Evolutionary conservation across 64 coral and sea anemone genomes (phyloP).

Genomic region (Cladopsammia gracilis): DNA sequence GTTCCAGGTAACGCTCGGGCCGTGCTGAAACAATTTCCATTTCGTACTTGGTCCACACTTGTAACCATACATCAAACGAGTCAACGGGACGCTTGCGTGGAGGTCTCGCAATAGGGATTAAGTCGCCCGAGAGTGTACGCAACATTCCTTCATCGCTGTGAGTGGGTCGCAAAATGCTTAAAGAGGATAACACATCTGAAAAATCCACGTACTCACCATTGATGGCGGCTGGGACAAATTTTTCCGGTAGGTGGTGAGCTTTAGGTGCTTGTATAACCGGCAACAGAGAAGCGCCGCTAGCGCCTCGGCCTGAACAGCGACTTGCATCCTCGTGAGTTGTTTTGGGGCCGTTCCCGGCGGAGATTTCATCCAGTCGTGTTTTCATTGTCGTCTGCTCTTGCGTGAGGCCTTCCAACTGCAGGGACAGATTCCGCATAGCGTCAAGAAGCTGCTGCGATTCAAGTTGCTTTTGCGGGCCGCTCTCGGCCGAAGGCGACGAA

Average conservation of each 20-base stretch:
- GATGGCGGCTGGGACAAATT: not conserved
- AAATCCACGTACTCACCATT: slow-evolving; percentile 28
- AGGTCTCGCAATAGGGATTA: slow-evolving; percentile 40
- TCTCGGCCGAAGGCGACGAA: no score
- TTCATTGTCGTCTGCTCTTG: not conserved
- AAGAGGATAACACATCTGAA: not conserved
- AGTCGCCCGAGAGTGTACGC: slow-evolving; percentile 17
- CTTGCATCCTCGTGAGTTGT: slow-evolving; percentile 7
- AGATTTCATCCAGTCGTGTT: not conserved
- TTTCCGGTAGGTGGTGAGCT: slow-evolving; percentile 5
- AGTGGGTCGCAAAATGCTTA: slow-evolving; percentile 11
- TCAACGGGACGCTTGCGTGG: slow-evolving; percentile 33
- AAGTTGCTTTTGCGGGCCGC: no score
- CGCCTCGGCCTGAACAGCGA: not conserved
- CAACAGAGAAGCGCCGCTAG: not conserved
- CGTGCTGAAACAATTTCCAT: slow-evolving; percentile 10
- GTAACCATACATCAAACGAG: no score
- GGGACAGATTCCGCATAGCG: no score
- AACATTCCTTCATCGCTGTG: slow-evolving; percentile 9
- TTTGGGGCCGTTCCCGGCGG: slow-evolving; percentile 9
- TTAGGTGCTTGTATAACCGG: not conserved
- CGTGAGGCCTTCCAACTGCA: no score
- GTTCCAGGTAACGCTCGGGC: slow-evolving; percentile 45
- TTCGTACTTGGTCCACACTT: slow-evolving; percentile 42
- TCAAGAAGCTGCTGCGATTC: no score